Percentiles rank a stretch among this genome's conserved stretches.
Evolutionary conservation across 1,140 invertebrate species (phyloP).

Genomic region (Drosophila bocki): DNA sequence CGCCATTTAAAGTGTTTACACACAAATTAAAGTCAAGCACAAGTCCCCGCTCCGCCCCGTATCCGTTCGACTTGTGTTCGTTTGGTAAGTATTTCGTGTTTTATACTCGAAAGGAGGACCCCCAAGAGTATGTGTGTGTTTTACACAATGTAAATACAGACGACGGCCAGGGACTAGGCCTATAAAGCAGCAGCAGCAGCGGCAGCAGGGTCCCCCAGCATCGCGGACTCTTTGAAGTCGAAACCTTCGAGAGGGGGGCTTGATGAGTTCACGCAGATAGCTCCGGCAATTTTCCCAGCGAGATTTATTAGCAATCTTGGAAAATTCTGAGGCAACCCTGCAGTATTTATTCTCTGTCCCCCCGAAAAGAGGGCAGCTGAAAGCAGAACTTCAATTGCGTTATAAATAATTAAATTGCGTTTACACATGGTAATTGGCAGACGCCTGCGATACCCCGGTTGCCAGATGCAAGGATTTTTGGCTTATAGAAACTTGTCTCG

Average conservation of each 20-base stretch:
- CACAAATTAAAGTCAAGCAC: slow-evolving; percentile 80
- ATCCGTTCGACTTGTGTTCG: not conserved
- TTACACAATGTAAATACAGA: slow-evolving; percentile 71
- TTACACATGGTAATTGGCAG: slow-evolving; percentile 68
- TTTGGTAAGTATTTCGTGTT: slow-evolving; percentile 37
- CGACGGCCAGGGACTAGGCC: slow-evolving; percentile 46
- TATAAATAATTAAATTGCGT: slow-evolving; percentile 72
- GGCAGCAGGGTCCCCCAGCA: slow-evolving; percentile 11
- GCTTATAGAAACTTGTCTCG: slow-evolving; percentile 14
- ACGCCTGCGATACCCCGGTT: slow-evolving; percentile 17
- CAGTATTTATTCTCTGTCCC: slow-evolving; percentile 20
- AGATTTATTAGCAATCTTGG: slow-evolving; percentile 38
- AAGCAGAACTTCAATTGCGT: slow-evolving; percentile 67
- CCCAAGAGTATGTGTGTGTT: slow-evolving; percentile 40
- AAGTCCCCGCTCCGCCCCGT: slow-evolving; percentile 10
- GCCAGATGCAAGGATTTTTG: slow-evolving; percentile 21
- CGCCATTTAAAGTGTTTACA: slow-evolving; percentile 78
- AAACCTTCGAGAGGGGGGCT: slow-evolving; percentile 34
- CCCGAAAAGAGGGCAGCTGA: slow-evolving; percentile 11
- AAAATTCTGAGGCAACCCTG: slow-evolving; percentile 35
- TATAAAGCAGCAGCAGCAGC: slow-evolving; percentile 5
- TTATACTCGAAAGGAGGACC: slow-evolving; percentile 33
- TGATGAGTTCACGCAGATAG: slow-evolving; percentile 32
- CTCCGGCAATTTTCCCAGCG: slow-evolving; percentile 22
- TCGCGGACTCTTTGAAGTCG: slow-evolving; percentile 44